Conservation (phyloP, 2,113 vertebrate genomes). For the Struthidea cinerea region DNA sequence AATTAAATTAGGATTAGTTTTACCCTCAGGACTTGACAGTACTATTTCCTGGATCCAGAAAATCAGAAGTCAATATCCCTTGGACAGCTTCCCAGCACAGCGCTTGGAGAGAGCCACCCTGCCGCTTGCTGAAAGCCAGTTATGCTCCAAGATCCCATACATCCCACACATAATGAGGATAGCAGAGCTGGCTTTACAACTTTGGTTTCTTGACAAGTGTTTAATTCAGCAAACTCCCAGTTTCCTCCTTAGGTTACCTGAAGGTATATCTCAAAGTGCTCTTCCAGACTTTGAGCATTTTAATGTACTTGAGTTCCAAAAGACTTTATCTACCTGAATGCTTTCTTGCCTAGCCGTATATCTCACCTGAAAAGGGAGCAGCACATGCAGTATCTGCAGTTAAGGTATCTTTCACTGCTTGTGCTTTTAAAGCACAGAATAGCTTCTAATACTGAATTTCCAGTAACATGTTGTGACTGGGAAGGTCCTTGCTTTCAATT, state of each 20-base stretch:
- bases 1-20: constrained; percentile 64
- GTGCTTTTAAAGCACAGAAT: background rate
- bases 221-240: background rate
- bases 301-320: background rate
- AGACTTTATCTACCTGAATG: background rate
- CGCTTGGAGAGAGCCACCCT: background rate
- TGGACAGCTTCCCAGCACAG: constrained; percentile 38
- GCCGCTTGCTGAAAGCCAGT: background rate
- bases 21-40: constrained; percentile 34
- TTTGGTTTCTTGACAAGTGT: background rate
- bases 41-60: constrained; percentile 33
- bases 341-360: background rate
- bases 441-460: background rate
- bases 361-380: background rate
- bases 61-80: constrained; percentile 38
- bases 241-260: background rate
- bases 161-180: background rate
- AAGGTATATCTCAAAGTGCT: background rate
- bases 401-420: background rate
- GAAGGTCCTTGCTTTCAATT: background rate
- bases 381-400: background rate
- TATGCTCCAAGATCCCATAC: background rate
- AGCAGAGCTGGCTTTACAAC: background rate
- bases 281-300: background rate
- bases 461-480: background rate